A percentile compares a stretch with the other conserved stretches of the same genome.
Evolutionary conservation across 1,140 invertebrate genomes (phyloP).

Genomic region (Acromyrmex echinatior): DNA sequence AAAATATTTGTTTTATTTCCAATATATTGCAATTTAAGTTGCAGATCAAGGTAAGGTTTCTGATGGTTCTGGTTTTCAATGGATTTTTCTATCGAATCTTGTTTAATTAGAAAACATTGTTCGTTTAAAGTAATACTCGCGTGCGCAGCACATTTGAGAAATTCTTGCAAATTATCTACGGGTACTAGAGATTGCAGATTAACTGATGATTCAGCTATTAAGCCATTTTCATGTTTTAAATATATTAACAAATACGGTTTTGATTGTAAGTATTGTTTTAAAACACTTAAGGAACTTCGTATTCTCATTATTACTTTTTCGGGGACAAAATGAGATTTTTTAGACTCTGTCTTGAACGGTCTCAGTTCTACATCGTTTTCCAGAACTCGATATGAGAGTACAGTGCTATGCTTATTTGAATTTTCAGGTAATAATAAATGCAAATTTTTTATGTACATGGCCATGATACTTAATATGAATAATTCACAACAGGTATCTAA

Average conservation of each 20-base stretch:
- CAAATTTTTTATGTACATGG: constrained; percentile 77
- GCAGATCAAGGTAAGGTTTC: constrained; percentile 75
- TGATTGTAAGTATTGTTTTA: constrained; percentile 80
- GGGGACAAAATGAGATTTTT: constrained; percentile 74
- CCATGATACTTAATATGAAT: constrained; percentile 81
- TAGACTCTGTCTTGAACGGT: constrained; percentile 75
- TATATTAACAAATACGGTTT: constrained; percentile 80
- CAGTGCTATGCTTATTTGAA: constrained; percentile 67
- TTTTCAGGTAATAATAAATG: constrained; percentile 72
- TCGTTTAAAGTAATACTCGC: constrained; percentile 76
- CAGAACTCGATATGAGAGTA: constrained; percentile 80
- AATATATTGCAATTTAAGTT: constrained; percentile 77
- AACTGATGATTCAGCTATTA: constrained; percentile 79
- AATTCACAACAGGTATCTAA: constrained; percentile 77
- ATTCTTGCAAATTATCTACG: constrained; percentile 75
- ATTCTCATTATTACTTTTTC: constrained; percentile 83
- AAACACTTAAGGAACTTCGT: constrained; percentile 80
- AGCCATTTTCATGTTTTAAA: constrained; percentile 77
- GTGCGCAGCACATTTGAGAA: constrained; percentile 73
- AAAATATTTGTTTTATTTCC: constrained; percentile 70
- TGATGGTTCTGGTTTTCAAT: constrained; percentile 61
- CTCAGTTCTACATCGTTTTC: constrained; percentile 81
- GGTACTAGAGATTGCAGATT: constrained; percentile 80
- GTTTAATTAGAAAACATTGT: constrained; percentile 78
- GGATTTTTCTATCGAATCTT: constrained; percentile 52